Base-by-base conservation (phyloP, 2,797 vertebrate species). In the Trematomus bernacchii region DNA sequence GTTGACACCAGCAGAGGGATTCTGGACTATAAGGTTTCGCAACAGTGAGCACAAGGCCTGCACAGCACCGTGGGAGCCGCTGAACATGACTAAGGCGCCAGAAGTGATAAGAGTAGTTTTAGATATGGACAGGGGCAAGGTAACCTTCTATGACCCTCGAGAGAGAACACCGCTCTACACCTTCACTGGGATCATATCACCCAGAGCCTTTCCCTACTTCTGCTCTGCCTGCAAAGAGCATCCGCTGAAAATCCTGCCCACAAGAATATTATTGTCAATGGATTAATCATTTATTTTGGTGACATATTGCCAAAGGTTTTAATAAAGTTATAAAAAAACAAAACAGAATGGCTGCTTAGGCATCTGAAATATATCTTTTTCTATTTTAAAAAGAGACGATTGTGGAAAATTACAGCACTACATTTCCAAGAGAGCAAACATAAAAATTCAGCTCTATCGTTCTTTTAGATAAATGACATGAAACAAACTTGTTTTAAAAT, bases 11-110 rank as follows among this genome's bases (percentile, higher is more conserved):
- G 90, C 93, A 1, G 94, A 93, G 79, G 96, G 96, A 63, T 96
- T 95, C 89, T 96, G 95, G 95, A 94, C 94, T 21, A 93, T 96
- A 44, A 85, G 95, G 51, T 94, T 94, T 79, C 93, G 95, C 3
- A 95, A 96, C 0, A 92, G 92, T 30, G 95, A 96, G 72, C 94
- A 96, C n/a, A 96, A 95, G 73, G 96, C 96, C 63, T 96, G 95
- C 66, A 94, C 95, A 0, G 94, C 95, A 3, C 95, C 95, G 0
- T 96, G 95, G 94, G 91, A 93, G 18, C 85, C 93, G 0, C 92
- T 96, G 48, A 94, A 83, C 66, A 94, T 95, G 93, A 92, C 40
- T 3, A 85, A 60, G 64, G 84, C 82, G 27, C 95, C 92, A 0
- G 80, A 93, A 1, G 92, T 92, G 27, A 85, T 96, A 61, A 80